phyloP scores from a whole-genome alignment of 2,888 invertebrate species.

The Temnothorax unifasciatus region DNA sequence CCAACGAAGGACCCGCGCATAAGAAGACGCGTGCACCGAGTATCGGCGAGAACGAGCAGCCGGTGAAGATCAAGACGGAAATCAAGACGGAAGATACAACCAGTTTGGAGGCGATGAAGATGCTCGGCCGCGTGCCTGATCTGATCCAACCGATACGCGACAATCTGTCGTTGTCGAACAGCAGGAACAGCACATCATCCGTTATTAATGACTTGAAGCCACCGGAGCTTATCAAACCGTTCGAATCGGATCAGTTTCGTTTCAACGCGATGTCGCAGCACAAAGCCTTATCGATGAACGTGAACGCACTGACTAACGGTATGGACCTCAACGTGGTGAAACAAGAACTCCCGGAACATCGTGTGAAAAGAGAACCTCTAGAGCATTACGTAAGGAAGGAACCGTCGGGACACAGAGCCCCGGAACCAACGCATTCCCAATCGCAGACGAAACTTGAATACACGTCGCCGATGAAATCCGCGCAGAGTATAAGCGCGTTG shows the following conservation, averaged over 20 bases:
- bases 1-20: slow-evolving; percentile 64
- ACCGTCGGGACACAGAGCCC: slow-evolving; percentile 37
- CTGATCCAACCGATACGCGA: slow-evolving; percentile 81
- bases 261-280: slow-evolving; percentile 73
- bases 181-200: slow-evolving; percentile 67
- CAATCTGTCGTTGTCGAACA: slow-evolving; percentile 73
- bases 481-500: slow-evolving; percentile 83
- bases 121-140: slow-evolving; percentile 81
- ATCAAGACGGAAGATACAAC: slow-evolving; percentile 71
- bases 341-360: slow-evolving; percentile 67
- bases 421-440: slow-evolving; percentile 39
- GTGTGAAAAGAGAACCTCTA: slow-evolving; percentile 32
- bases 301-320: slow-evolving; percentile 75
- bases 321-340: slow-evolving; percentile 62
- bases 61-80: slow-evolving; percentile 64
- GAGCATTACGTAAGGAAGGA: slow-evolving; percentile 64
- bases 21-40: slow-evolving; percentile 77
- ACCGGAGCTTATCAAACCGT: slow-evolving; percentile 79
- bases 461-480: slow-evolving; percentile 82
- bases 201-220: slow-evolving; percentile 75
- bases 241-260: slow-evolving; percentile 82
- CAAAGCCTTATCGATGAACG: slow-evolving; percentile 65
- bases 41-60: slow-evolving; percentile 67
- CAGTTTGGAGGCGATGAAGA: slow-evolving; percentile 77
- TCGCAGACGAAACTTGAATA: slow-evolving; percentile 72